Percentiles rank a stretch among this genome's conserved stretches.
These are phyloP conservation scores for Bugulina stolonifera DNA, from an alignment of 2,888 invertebrate genomes.

Conservation along the genomic window DNA sequence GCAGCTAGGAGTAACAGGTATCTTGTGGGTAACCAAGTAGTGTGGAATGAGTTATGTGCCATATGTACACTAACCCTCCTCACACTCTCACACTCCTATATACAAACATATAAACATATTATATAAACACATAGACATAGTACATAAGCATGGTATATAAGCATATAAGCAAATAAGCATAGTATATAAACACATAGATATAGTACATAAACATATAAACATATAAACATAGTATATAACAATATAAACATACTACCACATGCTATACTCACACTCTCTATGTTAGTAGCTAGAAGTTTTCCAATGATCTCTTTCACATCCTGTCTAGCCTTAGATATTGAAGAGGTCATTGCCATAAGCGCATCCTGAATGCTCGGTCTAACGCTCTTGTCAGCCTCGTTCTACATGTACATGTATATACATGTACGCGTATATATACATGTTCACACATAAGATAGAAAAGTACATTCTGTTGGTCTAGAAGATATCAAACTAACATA, in stretches of 20 bases:
- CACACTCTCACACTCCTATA: neutral
- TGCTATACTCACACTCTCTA: neutral
- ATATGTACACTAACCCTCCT: constrained; percentile 61
- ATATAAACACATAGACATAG: neutral
- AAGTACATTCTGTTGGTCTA: neutral
- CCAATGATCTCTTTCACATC: constrained; percentile 18
- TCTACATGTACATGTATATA: no score
- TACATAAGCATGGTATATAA: neutral
- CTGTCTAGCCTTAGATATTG: neutral
- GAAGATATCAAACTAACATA: neutral
- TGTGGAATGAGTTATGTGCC: constrained; percentile 73
- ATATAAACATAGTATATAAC: neutral
- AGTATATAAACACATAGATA: neutral
- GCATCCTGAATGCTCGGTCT: constrained; percentile 66
- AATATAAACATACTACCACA: neutral
- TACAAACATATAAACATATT: neutral
- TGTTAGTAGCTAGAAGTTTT: neutral
- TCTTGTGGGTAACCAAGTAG: constrained; percentile 73
- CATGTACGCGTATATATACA: no score
- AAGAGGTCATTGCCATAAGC: constrained; percentile 60
- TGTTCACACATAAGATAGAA: no score
- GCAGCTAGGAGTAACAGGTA: constrained; percentile 75
- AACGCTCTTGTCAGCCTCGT: constrained; percentile 54
- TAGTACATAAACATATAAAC: neutral
- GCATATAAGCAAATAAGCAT: neutral